Evolutionary conservation across 2,113 vertebrate species (phyloP).

Genomic region (Laticauda colubrina): DNA sequence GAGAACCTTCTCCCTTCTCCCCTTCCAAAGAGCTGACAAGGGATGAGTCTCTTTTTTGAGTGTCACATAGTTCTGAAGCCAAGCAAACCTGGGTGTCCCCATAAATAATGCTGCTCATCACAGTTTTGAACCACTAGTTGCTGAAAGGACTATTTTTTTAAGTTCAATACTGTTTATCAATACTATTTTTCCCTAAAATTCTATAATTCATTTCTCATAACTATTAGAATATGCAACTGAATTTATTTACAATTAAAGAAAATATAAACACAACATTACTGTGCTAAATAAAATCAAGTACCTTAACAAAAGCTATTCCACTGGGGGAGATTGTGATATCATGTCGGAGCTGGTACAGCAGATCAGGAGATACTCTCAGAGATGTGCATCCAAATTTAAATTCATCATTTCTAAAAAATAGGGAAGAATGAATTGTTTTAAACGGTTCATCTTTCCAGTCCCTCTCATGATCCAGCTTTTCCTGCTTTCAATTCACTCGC

Average conservation of each 20-base stretch:
- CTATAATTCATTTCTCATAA: not conserved
- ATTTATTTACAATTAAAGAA: not conserved
- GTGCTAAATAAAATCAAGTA: conserved; percentile 53
- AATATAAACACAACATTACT: not conserved
- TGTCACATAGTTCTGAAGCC: not conserved
- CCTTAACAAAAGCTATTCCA: conserved; percentile 95
- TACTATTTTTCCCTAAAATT: not conserved
- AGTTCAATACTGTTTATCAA: not conserved
- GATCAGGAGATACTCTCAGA: conserved; percentile 87
- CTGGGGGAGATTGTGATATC: conserved; percentile 93
- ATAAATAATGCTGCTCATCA: not conserved
- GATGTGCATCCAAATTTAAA: conserved; percentile 95
- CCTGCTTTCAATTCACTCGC: not conserved
- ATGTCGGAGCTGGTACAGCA: conserved; percentile 89
- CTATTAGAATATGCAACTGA: not conserved
- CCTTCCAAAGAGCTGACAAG: not conserved
- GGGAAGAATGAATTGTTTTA: conserved; percentile 13
- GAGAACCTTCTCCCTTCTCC: not conserved
- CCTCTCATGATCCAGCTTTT: not conserved
- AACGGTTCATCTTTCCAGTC: not conserved
- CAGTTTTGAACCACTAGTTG: not conserved
- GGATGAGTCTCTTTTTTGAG: not conserved
- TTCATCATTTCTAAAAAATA: conserved; percentile 82
- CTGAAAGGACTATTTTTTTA: not conserved
- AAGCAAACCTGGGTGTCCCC: not conserved